Base-by-base conservation (phyloP, 2,888 invertebrate species). In the Sphaerophoria rueppellii region DNA sequence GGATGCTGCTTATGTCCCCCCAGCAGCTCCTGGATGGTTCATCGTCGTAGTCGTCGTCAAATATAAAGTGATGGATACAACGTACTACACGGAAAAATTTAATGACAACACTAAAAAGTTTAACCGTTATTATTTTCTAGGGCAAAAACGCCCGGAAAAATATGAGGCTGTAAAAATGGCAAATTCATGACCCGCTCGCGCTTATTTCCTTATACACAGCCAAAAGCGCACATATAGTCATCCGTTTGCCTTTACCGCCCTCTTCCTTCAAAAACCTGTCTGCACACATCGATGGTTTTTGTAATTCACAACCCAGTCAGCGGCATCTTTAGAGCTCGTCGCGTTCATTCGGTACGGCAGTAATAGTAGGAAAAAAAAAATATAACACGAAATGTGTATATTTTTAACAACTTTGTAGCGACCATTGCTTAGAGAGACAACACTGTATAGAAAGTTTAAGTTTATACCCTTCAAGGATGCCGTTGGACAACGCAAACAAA, bases 101-200 rank as follows among this genome's bases (percentile, higher is more conserved):
- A 91, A 91, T 91, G 91, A 91, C 91, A 91, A 91, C 90, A 91
- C 91, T 91, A 91, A 91, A 91, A 91, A 91, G 91, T 91, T 91
- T 91, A 91, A 91, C 90, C 91, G 90, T 90, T 91, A 90, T 91
- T 91, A 91, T 91, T 91, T 85, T 90, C 90, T 91, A 90, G 91
- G 90, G 90, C 90, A 89, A 89, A 88, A 88, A 81, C 85, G 78
- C 87, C 80, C 85, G 82, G 88, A 89, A 89, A 89, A 90, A 91
- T 91, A 90, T 90, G 90, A 91, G 91, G 91, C 90, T 91, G 90
- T 91, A 91, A 91, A 86, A 91, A 91, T 90, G 91, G 90, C 89
- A 89, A 91, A 91, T 91, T 91, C 91, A 91, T 91, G 91, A 90
- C 90, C 90, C 91, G 82, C 86, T 77, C 86, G 65, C 82, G 86